A percentile compares a stretch with the other conserved stretches of the same genome.
These are phyloP conservation scores for Ariolimax columbianus DNA, from an alignment of 2,888 invertebrate genomes.

Conservation along the genomic window DNA sequence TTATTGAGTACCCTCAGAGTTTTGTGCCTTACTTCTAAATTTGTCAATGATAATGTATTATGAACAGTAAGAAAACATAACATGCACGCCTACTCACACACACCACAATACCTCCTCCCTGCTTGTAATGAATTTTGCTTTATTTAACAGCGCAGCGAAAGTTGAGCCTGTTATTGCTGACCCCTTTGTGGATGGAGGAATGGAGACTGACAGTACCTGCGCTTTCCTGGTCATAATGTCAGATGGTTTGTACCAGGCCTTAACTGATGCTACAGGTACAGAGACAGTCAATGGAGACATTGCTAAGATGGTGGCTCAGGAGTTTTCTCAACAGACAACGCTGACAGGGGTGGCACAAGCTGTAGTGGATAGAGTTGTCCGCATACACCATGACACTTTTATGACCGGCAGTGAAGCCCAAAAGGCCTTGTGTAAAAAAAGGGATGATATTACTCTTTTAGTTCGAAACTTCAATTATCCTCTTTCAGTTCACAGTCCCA, in stretches of 20 bases:
- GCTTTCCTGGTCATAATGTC: slow-evolving; percentile 91
- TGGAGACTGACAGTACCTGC: slow-evolving; percentile 87
- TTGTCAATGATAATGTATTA: too few species aligned
- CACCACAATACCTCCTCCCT: too few species aligned
- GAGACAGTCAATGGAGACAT: slow-evolving; percentile 84
- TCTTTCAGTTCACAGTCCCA: slow-evolving; percentile 81
- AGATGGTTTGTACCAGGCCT: slow-evolving; percentile 89
- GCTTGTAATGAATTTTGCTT: slow-evolving; percentile 19
- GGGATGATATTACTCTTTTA: slow-evolving; percentile 91
- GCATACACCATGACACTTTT: slow-evolving; percentile 89
- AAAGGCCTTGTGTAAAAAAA: slow-evolving; percentile 80
- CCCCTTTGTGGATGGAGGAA: slow-evolving; percentile 88
- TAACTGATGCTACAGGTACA: slow-evolving; percentile 88
- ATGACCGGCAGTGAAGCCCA: slow-evolving; percentile 79
- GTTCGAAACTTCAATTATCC: slow-evolving; percentile 92
- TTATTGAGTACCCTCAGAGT: too few species aligned
- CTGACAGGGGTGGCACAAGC: slow-evolving; percentile 90
- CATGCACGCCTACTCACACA: too few species aligned
- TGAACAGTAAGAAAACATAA: too few species aligned
- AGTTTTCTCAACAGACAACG: slow-evolving; percentile 87
- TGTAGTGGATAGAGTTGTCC: slow-evolving; percentile 89
- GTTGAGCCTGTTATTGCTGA: slow-evolving; percentile 90
- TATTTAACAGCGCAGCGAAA: slow-evolving; percentile 81
- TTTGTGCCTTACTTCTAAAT: too few species aligned
- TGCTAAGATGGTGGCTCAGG: slow-evolving; percentile 74